Evolutionary conservation across 2,888 invertebrate genomes (phyloP).

Genomic region (Dioctria linearis): DNA sequence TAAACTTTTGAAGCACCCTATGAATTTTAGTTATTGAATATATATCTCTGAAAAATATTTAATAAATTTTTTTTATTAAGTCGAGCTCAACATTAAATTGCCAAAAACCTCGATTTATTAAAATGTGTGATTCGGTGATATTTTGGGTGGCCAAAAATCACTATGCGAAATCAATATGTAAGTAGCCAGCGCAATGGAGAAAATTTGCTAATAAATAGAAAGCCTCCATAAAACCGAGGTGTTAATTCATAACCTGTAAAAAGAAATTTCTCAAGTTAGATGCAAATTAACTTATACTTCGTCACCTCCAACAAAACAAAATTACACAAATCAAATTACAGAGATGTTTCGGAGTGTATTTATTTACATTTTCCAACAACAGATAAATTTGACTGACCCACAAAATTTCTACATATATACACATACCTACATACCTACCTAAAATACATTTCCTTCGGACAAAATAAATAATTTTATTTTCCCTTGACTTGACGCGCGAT

Average conservation of each 20-base stretch:
- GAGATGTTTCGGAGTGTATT: not conserved
- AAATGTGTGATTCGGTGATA: too few species aligned
- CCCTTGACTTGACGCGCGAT: too few species aligned
- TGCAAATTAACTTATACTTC: not conserved
- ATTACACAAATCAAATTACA: not conserved
- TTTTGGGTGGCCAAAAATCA: too few species aligned
- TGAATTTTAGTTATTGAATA: too few species aligned
- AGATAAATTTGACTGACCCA: too few species aligned
- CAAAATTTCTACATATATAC: not conserved
- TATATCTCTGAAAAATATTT: too few species aligned
- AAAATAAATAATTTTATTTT: not conserved
- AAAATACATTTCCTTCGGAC: not conserved
- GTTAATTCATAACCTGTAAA: slow-evolving; percentile 12
- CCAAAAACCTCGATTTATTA: too few species aligned
- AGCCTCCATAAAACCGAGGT: slow-evolving; percentile 26
- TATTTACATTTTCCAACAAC: not conserved
- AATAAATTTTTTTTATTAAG: too few species aligned
- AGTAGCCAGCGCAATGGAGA: not conserved
- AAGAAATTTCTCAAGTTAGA: slow-evolving; percentile 17
- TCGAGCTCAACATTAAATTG: too few species aligned
- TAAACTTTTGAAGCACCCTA: too few species aligned
- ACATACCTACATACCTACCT: not conserved
- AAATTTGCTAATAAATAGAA: slow-evolving; percentile 42
- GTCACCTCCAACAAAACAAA: not conserved
- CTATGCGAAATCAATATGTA: too few species aligned